Conservation (phyloP, 2,888 invertebrate species). For the Seira musarum region DNA sequence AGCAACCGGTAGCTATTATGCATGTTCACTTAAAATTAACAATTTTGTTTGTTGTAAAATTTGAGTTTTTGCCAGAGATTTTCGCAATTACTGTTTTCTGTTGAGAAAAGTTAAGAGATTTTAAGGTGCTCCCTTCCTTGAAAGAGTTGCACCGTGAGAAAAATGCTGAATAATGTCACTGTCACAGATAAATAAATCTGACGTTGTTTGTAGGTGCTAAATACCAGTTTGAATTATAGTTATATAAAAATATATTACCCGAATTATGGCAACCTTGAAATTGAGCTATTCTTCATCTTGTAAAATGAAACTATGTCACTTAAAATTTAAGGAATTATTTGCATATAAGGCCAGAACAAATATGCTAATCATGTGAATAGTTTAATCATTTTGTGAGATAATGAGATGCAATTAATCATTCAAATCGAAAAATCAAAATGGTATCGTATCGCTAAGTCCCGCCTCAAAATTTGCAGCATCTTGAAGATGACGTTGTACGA, state of each 20-base stretch:
- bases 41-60: not conserved
- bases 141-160: not conserved
- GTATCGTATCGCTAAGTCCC: too few relatives aligned
- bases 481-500: too few relatives aligned
- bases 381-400: too few relatives aligned
- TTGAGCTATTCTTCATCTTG: not conserved
- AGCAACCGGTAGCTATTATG: conserved; percentile 5
- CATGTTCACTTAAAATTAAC: conserved; percentile 10
- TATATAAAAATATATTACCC: not conserved
- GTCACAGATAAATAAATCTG: not conserved
- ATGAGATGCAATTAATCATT: too few relatives aligned
- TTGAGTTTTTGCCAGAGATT: not conserved
- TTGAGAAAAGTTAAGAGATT: not conserved
- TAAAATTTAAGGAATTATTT: too few relatives aligned
- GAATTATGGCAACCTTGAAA: not conserved
- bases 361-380: too few relatives aligned
- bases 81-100: not conserved
- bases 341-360: too few relatives aligned
- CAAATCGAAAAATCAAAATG: too few relatives aligned
- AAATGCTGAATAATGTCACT: conserved; percentile 8
- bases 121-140: not conserved
- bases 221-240: conserved; percentile 1
- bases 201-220: not conserved
- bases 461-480: too few relatives aligned
- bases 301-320: too few relatives aligned